Conservation (phyloP, 2,113 vertebrate species). For the Pelmatolapia mariae region DNA sequence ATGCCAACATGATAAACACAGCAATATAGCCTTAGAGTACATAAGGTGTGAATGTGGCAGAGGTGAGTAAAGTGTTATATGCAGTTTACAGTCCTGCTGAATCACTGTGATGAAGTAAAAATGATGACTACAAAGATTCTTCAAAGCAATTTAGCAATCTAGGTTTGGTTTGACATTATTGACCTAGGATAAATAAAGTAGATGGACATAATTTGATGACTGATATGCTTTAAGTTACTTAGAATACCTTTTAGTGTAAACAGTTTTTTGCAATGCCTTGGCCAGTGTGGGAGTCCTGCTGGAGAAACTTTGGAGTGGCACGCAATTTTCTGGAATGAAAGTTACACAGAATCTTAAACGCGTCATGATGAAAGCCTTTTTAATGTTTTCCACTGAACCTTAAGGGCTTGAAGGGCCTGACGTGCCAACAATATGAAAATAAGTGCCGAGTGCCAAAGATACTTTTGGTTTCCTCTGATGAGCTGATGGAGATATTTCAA, state of each 20-base stretch:
- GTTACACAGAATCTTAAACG: slow-evolving; percentile 30
- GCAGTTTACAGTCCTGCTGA: neutral
- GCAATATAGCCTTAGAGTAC: neutral
- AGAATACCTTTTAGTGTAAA: neutral
- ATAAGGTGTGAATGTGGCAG: neutral
- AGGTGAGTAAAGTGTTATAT: neutral
- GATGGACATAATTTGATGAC: neutral
- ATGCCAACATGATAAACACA: neutral
- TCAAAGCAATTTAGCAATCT: neutral
- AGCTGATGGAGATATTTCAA: slow-evolving; percentile 58
- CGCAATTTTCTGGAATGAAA: slow-evolving; percentile 35
- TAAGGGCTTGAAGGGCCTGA: neutral
- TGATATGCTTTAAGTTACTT: neutral
- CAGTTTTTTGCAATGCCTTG: neutral
- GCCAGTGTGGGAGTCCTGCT: neutral
- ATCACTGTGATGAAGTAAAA: neutral
- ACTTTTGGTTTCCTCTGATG: slow-evolving; percentile 49
- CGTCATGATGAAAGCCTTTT: slow-evolving; percentile 41
- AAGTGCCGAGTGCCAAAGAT: slow-evolving; percentile 45
- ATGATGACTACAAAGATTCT: neutral
- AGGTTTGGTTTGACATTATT: neutral
- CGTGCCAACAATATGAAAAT: slow-evolving; percentile 54
- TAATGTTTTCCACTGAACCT: slow-evolving; percentile 45
- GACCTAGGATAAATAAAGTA: neutral
- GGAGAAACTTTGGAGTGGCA: slow-evolving; percentile 19